phyloP scores from a whole-genome alignment of 2,888 invertebrate genomes.

The Ormyrus rosae region DNA sequence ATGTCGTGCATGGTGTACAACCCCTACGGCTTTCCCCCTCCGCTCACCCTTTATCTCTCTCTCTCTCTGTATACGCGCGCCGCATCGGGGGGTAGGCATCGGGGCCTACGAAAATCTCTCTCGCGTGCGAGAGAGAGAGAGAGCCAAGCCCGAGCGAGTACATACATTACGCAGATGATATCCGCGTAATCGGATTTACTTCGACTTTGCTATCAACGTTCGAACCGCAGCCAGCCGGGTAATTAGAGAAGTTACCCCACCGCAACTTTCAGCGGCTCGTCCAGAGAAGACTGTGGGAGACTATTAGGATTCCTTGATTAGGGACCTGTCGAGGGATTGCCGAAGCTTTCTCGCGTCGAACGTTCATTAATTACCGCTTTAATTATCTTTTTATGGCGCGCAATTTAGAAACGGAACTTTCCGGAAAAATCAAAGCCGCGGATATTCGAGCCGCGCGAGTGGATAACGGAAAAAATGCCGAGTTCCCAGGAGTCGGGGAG shows the following conservation, averaged over 20 bases:
- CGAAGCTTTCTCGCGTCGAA: not conserved
- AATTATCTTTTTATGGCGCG: too few relatives aligned
- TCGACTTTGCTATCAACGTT: conserved; percentile 75
- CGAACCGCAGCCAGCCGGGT: conserved; percentile 69
- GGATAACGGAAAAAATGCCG: not conserved
- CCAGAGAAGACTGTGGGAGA: conserved; percentile 1
- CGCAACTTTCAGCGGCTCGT: conserved; percentile 35
- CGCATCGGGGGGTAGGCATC: conserved; percentile 12
- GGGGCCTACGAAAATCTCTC: conserved; percentile 21
- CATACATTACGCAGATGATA: conserved; percentile 75
- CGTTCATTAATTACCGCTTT: too few relatives aligned
- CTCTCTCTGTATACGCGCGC: conserved; percentile 12
- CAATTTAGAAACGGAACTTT: too few relatives aligned
- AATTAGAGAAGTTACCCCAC: conserved; percentile 67
- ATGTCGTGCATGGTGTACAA: conserved; percentile 68
- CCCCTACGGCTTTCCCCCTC: conserved; percentile 61
- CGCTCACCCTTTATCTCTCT: conserved; percentile 57
- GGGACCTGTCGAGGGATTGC: not conserved
- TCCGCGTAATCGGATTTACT: conserved; percentile 75
- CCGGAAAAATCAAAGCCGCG: too few relatives aligned
- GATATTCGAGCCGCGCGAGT: conserved; percentile 15
- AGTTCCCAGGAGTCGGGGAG: conserved; percentile 15
- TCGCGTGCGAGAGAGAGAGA: not conserved
- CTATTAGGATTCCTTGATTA: conserved; percentile 47
- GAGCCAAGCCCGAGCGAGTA: conserved; percentile 57